These are phyloP conservation scores for Distichodus sexfasciatus DNA, from an alignment of 2,797 vertebrate species.

Conservation along the genomic window DNA sequence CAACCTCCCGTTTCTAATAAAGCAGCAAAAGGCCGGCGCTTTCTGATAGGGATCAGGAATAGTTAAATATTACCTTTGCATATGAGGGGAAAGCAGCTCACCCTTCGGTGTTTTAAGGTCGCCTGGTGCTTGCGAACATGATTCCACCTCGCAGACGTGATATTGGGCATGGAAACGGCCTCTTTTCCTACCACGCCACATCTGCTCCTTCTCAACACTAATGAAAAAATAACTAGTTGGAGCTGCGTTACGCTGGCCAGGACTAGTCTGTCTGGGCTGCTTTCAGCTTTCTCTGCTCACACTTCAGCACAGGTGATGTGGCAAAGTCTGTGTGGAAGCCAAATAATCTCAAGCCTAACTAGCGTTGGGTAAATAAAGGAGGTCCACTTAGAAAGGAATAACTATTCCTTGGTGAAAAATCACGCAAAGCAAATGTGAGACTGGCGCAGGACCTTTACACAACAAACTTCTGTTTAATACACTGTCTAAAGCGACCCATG, in stretches of 20 bases:
- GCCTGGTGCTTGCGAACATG: slow-evolving; percentile 46
- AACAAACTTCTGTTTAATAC: too few species aligned
- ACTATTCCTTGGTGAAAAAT: too few species aligned
- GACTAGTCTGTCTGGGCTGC: slow-evolving; percentile 18
- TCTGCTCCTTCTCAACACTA: slow-evolving; percentile 52
- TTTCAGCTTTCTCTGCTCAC: slow-evolving; percentile 12
- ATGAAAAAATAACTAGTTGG: slow-evolving; percentile 51
- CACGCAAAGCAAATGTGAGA: too few species aligned
- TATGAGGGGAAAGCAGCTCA: neutral
- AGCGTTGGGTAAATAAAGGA: too few species aligned
- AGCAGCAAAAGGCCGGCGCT: slow-evolving; percentile 25
- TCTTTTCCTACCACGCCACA: slow-evolving; percentile 38
- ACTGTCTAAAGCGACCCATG: too few species aligned
- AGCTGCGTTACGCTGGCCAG: slow-evolving; percentile 40
- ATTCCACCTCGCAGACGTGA: slow-evolving; percentile 7
- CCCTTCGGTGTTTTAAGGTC: slow-evolving; percentile 36
- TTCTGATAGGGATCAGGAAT: slow-evolving; percentile 27
- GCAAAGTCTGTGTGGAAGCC: slow-evolving; percentile 41
- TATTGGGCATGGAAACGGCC: slow-evolving; percentile 45
- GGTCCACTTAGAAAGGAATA: too few species aligned
- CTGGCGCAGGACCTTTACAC: too few species aligned
- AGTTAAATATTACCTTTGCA: slow-evolving; percentile 31
- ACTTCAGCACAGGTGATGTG: slow-evolving; percentile 17
- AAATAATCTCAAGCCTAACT: slow-evolving; percentile 63
- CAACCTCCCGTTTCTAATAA: slow-evolving; percentile 43